Evolutionary conservation across 1,140 invertebrate species (phyloP).

Genomic region (Drosophila insularis): DNA sequence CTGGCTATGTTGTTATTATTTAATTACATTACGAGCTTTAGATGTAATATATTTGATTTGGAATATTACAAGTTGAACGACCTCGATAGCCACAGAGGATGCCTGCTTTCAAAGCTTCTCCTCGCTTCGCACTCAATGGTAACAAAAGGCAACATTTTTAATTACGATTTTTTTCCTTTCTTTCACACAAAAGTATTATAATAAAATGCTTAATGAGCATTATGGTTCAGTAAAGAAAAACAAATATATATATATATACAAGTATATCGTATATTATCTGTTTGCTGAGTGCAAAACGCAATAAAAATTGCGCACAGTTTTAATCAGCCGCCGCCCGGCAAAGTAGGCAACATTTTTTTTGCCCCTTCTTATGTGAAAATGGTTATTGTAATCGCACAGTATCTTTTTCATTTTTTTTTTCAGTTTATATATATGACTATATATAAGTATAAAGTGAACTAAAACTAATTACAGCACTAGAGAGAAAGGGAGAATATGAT

Average conservation of each 20-base stretch:
- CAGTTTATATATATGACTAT: slow-evolving; percentile 30
- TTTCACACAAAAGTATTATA: slow-evolving; percentile 60
- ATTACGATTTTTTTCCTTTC: slow-evolving; percentile 60
- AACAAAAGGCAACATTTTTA: slow-evolving; percentile 65
- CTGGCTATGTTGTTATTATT: slow-evolving; percentile 62
- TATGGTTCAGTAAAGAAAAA: slow-evolving; percentile 69
- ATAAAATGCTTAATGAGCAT: slow-evolving; percentile 76
- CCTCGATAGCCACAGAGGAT: slow-evolving; percentile 18
- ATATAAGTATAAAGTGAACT: slow-evolving; percentile 34
- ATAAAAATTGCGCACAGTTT: slow-evolving; percentile 65
- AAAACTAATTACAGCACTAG: slow-evolving; percentile 75
- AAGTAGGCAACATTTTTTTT: slow-evolving; percentile 67
- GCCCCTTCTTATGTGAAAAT: slow-evolving; percentile 33
- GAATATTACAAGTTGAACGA: slow-evolving; percentile 33
- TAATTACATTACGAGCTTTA: slow-evolving; percentile 63
- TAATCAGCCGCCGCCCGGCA: slow-evolving; percentile 59
- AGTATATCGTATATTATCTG: slow-evolving; percentile 21
- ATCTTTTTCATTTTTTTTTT: slow-evolving; percentile 15
- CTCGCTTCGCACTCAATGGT: not conserved
- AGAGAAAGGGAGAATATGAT: slow-evolving; percentile 65
- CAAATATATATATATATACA: slow-evolving; percentile 38
- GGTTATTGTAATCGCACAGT: slow-evolving; percentile 62
- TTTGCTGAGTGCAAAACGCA: slow-evolving; percentile 65
- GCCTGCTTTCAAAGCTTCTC: slow-evolving; percentile 24
- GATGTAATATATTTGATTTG: slow-evolving; percentile 51